Percentiles rank a stretch among this genome's conserved stretches.
Evolutionary conservation across 2,113 vertebrate species (phyloP).

Genomic region (Atherinomorus stipes): DNA sequence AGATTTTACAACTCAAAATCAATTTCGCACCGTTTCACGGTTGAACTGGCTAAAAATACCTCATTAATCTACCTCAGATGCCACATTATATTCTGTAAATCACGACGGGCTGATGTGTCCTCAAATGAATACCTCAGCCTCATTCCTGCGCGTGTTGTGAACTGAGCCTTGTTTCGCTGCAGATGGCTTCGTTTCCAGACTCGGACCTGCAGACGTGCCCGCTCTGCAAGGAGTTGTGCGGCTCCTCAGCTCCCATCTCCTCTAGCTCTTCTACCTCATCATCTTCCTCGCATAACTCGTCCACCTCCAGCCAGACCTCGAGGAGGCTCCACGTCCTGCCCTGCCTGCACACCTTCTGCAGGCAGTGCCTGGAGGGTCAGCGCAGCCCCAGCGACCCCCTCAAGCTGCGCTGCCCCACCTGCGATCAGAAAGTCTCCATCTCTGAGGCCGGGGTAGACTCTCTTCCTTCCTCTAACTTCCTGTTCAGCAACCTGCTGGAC

Average conservation of each 20-base stretch:
- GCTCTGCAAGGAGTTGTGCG: constrained; percentile 93
- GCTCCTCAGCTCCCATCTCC: constrained; percentile 90
- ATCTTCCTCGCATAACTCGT: constrained; percentile 88
- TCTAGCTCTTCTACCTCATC: constrained; percentile 91
- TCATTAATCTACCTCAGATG: constrained; percentile 75
- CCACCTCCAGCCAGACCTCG: constrained; percentile 75
- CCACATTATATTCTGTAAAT: constrained; percentile 27
- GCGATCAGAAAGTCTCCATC: constrained; percentile 92
- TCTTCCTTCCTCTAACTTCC: constrained; percentile 92
- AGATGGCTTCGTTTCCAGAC: constrained; percentile 94
- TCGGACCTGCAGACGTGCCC: constrained; percentile 93
- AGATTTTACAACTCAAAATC: constrained; percentile 6
- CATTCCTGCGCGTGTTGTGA: constrained; percentile 46
- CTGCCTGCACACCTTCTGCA: constrained; percentile 94
- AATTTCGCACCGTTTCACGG: constrained; percentile 33
- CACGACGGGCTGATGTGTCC: constrained; percentile 38
- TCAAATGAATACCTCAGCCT: constrained; percentile 59
- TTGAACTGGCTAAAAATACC: constrained; percentile 45
- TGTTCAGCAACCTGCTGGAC: constrained; percentile 94
- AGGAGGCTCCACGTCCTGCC: constrained; percentile 91
- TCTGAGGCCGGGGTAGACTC: constrained; percentile 92
- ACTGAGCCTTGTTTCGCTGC: constrained; percentile 57
- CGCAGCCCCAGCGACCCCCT: constrained; percentile 86
- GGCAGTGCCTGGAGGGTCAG: constrained; percentile 92
- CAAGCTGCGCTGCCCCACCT: constrained; percentile 91